Conservation (phyloP, 1,140 invertebrate species). For the Neelides sp. region DNA sequence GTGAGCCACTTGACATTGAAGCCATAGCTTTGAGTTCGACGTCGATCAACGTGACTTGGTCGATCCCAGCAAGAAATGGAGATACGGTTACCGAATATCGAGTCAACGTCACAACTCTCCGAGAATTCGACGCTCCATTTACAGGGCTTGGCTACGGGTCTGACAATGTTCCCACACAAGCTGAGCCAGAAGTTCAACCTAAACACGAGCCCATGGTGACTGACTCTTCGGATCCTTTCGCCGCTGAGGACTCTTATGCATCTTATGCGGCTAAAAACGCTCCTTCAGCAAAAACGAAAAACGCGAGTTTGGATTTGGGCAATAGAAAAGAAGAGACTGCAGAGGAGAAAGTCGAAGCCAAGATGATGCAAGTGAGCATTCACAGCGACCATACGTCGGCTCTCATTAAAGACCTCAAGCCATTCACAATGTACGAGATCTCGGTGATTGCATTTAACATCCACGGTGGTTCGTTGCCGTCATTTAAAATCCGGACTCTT, state of each 20-base stretch:
- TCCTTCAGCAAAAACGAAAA: no score
- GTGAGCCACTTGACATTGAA: constrained; percentile 52
- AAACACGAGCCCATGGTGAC: no score
- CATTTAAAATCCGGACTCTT: constrained; percentile 51
- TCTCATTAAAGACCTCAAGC: constrained; percentile 45
- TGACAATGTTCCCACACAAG: background rate
- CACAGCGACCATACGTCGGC: constrained; percentile 44
- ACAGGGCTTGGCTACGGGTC: constrained; percentile 23
- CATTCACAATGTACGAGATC: constrained; percentile 70
- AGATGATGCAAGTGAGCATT: constrained; percentile 40
- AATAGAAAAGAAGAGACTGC: background rate
- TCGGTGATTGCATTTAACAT: constrained; percentile 55
- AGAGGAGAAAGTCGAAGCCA: constrained; percentile 23
- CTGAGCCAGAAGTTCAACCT: no score
- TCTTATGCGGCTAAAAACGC: no score
- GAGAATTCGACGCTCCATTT: constrained; percentile 45
- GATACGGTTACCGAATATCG: constrained; percentile 52
- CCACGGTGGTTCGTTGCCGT: constrained; percentile 59
- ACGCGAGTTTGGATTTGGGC: no score
- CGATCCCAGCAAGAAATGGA: constrained; percentile 45
- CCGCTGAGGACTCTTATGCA: no score
- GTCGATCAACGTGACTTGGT: constrained; percentile 55
- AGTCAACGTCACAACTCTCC: constrained; percentile 56
- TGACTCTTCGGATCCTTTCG: no score
- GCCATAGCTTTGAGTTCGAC: constrained; percentile 56